Conservation (phyloP, 2,888 invertebrate genomes). For the Eupelmus urozonus region DNA sequence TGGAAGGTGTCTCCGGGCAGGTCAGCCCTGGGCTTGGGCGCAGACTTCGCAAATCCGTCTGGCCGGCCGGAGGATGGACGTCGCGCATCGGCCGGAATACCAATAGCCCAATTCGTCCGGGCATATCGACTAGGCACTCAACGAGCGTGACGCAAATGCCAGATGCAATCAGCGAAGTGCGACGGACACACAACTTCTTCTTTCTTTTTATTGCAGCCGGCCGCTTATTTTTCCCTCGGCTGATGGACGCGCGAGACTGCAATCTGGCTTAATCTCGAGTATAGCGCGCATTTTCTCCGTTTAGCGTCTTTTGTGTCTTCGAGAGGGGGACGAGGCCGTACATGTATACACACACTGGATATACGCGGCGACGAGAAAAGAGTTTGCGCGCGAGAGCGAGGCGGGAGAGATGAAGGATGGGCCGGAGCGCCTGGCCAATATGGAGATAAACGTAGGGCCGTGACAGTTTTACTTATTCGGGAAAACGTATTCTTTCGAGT, state of each 20-base stretch:
- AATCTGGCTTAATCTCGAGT: constrained; percentile 56
- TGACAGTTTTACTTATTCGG: constrained; percentile 59
- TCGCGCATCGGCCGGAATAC: constrained; percentile 70
- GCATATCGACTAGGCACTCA: constrained; percentile 77
- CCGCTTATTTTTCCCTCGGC: constrained; percentile 9
- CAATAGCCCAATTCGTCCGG: constrained; percentile 74
- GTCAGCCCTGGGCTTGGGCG: neutral
- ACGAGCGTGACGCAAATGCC: constrained; percentile 76
- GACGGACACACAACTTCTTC: constrained; percentile 21
- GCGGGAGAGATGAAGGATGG: constrained; percentile 50
- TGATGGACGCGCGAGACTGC: constrained; percentile 47
- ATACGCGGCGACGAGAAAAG: constrained; percentile 7
- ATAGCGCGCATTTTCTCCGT: neutral
- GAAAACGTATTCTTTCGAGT: constrained; percentile 59
- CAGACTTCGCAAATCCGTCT: constrained; percentile 76
- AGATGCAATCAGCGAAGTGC: constrained; percentile 74
- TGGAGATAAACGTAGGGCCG: constrained; percentile 55
- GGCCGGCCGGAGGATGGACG: constrained; percentile 65
- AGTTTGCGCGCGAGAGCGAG: constrained; percentile 10
- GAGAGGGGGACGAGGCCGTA: neutral
- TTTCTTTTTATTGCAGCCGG: constrained; percentile 22
- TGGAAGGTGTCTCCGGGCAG: constrained; percentile 62
- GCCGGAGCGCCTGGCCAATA: constrained; percentile 45
- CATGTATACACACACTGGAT: neutral
- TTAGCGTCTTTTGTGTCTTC: neutral